phyloP scores from a whole-genome alignment of 2,888 invertebrate species.

The Schizotus pectinicornis region DNA sequence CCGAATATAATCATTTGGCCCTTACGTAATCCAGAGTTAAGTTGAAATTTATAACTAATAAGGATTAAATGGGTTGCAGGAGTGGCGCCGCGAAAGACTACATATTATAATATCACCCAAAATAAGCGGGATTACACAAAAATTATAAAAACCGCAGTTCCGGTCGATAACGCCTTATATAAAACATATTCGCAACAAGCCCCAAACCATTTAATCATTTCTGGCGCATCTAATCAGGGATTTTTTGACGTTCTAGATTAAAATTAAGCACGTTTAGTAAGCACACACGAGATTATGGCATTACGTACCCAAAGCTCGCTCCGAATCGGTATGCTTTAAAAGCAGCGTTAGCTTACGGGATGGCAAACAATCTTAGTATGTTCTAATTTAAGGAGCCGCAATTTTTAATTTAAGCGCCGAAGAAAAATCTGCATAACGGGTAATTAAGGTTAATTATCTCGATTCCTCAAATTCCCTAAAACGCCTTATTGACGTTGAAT shows the following conservation, averaged over 20 bases:
- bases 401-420: too few species aligned
- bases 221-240: conserved; percentile 10
- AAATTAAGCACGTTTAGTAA: conserved; percentile 17
- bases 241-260: conserved; percentile 20
- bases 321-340: conserved; percentile 4
- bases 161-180: background rate
- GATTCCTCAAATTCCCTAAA: too few species aligned
- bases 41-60: too few species aligned
- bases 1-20: too few species aligned
- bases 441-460: too few species aligned
- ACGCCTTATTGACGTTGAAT: background rate
- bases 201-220: conserved; percentile 18
- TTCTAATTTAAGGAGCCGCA: background rate
- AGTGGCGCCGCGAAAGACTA: too few species aligned
- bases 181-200: background rate
- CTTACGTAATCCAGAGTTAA: too few species aligned
- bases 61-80: too few species aligned
- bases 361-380: background rate
- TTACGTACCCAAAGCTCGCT: conserved; percentile 15
- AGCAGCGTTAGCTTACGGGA: background rate
- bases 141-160: too few species aligned
- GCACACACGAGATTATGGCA: conserved; percentile 25
- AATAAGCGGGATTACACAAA: too few species aligned
- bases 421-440: too few species aligned
- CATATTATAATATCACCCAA: too few species aligned